phyloP scores from a whole-genome alignment of 2,888 invertebrate genomes.

The Seira sanloemensis region DNA sequence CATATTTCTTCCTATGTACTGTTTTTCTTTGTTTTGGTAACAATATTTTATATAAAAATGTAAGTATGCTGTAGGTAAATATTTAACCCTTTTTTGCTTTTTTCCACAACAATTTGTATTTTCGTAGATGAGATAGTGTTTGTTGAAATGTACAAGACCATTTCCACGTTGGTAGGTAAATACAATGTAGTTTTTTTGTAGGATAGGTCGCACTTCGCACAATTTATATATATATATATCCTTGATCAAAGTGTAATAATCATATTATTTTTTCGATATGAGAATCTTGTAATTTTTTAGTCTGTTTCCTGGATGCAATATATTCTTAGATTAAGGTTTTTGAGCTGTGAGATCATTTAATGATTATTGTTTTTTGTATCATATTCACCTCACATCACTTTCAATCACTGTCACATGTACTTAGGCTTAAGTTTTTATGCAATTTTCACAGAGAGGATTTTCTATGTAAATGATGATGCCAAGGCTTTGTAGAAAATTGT shows the following conservation, averaged over 20 bases:
- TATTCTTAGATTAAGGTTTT: neutral
- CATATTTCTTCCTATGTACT: neutral
- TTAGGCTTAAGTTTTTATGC: neutral
- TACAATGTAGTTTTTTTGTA: neutral
- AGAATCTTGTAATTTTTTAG: neutral
- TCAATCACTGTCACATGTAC: slow-evolving; percentile 16
- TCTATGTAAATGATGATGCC: neutral
- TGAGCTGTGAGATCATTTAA: neutral
- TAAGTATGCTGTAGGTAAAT: neutral
- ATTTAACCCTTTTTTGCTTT: neutral
- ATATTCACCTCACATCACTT: neutral
- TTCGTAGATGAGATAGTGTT: neutral
- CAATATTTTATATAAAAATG: neutral
- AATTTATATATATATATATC: neutral
- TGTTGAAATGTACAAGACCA: neutral
- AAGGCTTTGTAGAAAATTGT: neutral
- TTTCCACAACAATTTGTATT: neutral
- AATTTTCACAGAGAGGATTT: too few species aligned
- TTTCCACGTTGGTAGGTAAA: too few species aligned
- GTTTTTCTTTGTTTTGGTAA: neutral
- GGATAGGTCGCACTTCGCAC: neutral
- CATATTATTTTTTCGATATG: neutral
- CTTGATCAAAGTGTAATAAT: neutral
- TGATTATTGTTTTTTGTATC: neutral
- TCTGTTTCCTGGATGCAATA: neutral